phyloP scores from a whole-genome alignment of 2,113 vertebrate species.

The Alosa alosa region DNA sequence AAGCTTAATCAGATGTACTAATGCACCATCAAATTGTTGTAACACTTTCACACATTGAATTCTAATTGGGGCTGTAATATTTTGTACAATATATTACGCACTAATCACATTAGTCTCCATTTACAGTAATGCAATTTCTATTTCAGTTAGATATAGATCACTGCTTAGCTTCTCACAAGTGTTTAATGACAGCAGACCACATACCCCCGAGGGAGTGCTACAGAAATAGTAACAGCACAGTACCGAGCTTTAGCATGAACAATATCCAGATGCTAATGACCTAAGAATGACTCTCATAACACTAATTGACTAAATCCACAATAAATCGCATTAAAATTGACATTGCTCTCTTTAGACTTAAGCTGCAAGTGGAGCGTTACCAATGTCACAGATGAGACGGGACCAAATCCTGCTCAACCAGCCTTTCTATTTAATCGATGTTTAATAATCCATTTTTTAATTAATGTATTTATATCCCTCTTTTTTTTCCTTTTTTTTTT shows the following conservation, averaged over 20 bases:
- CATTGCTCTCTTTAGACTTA: background rate
- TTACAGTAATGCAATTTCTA: background rate
- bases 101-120: background rate
- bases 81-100: background rate
- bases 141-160: background rate
- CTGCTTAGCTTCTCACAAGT: background rate
- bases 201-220: background rate
- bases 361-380: background rate
- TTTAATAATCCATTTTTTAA: slow-evolving; percentile 46
- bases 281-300: background rate
- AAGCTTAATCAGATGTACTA: no score
- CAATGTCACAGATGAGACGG: background rate
- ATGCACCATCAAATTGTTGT: background rate
- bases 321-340: background rate
- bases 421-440: slow-evolving; percentile 65
- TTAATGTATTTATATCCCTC: background rate
- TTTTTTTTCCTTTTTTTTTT: slow-evolving; percentile 88
- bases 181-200: background rate
- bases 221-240: background rate
- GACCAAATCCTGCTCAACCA: background rate
- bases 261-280: background rate
- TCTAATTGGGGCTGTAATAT: background rate
- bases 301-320: background rate
- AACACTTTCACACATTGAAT: background rate
- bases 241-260: background rate